These are phyloP conservation scores for Bursaphelenchus okinawaensis DNA, from an alignment of 2,888 invertebrate species.

Conservation along the genomic window DNA sequence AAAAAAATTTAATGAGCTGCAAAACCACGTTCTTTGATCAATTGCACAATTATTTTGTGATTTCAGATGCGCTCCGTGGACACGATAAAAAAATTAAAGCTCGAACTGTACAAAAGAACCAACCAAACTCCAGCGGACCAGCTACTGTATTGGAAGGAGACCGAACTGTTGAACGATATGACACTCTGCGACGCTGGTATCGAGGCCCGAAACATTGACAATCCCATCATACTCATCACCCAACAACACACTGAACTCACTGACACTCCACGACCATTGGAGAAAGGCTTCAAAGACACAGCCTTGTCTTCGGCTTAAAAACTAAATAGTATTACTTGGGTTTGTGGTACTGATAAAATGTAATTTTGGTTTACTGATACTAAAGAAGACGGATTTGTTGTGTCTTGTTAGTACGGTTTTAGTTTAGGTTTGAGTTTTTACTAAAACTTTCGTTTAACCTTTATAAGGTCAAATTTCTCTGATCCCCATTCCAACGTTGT, in stretches of 20 bases:
- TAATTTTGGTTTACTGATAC: no score
- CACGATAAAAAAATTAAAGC: constrained; percentile 41
- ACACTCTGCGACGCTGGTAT: constrained; percentile 41
- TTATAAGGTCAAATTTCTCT: no score
- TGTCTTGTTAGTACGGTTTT: no score
- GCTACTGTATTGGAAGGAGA: constrained; percentile 23
- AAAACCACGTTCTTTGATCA: constrained; percentile 7
- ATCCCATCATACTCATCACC: constrained; percentile 33
- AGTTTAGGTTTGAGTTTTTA: no score
- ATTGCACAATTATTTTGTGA: background rate
- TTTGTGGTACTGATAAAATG: no score
- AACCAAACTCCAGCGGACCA: constrained; percentile 32
- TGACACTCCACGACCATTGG: constrained; percentile 36
- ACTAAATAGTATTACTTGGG: no score
- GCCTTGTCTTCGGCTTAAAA: constrained; percentile 32
- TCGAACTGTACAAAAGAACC: constrained; percentile 36
- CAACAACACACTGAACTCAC: constrained; percentile 28
- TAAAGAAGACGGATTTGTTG: no score
- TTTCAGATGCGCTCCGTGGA: constrained; percentile 39
- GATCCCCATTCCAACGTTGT: no score
- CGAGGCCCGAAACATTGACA: constrained; percentile 41
- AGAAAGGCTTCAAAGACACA: constrained; percentile 50
- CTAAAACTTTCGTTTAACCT: no score
- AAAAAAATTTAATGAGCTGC: background rate
- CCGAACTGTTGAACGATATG: constrained; percentile 32